Percentiles rank a stretch among this genome's conserved stretches.
Evolutionary conservation across 2,888 invertebrate species (phyloP).

Genomic region (Palloptera scutellata): DNA sequence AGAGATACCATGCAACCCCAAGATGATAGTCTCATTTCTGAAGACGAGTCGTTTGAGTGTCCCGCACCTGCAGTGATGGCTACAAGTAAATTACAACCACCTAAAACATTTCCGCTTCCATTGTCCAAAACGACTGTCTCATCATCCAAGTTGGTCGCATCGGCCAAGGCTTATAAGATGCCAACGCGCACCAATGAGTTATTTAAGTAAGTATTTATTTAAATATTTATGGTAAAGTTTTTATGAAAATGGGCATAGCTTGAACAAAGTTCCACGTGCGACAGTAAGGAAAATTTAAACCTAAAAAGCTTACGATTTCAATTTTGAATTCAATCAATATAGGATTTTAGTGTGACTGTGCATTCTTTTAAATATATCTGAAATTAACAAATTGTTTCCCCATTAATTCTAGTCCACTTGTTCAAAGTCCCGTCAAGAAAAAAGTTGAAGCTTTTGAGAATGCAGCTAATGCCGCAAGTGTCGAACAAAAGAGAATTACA

Average conservation of each 20-base stretch:
- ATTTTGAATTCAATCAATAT: too few relatives aligned
- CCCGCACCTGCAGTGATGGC: constrained; percentile 11
- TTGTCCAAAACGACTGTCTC: constrained; percentile 34
- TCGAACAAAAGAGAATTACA: constrained; percentile 39
- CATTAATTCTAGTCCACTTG: constrained; percentile 66
- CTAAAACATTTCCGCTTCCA: constrained; percentile 23
- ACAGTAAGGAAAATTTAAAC: too few relatives aligned
- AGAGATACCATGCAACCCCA: constrained; percentile 44
- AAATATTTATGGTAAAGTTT: neutral
- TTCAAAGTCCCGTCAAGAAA: constrained; percentile 70
- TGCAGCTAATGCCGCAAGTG: constrained; percentile 49
- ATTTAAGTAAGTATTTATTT: constrained; percentile 56
- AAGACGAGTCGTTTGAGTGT: constrained; percentile 56
- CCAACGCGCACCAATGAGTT: constrained; percentile 58
- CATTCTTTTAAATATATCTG: too few relatives aligned
- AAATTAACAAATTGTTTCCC: neutral
- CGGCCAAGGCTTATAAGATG: constrained; percentile 50
- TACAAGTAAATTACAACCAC: constrained; percentile 30
- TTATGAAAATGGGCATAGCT: neutral
- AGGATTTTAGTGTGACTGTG: too few relatives aligned
- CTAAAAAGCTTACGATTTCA: too few relatives aligned
- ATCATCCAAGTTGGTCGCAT: constrained; percentile 32
- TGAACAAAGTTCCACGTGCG: too few relatives aligned
- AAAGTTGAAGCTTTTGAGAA: constrained; percentile 71
- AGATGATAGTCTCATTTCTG: constrained; percentile 57